Evolutionary conservation across 1,140 invertebrate species (phyloP), one percentile per base, ranked within the genome.

Genomic region (Bombus difficillimus): DNA sequence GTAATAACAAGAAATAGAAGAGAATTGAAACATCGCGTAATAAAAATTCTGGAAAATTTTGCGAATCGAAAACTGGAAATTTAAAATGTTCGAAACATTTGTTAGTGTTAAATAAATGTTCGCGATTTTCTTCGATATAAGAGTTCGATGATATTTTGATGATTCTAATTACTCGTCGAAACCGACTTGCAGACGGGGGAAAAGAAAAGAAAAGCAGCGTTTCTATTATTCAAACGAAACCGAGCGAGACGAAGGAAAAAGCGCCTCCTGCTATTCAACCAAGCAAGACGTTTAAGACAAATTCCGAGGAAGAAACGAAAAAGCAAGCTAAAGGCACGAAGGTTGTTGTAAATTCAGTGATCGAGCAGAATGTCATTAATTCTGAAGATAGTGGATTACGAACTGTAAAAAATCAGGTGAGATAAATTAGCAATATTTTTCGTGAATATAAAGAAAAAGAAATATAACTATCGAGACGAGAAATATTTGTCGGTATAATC

Each of bases 161-260:
- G n/a, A 37, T 47, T 71, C 37, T 37, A 10, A 47, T 66, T 76
- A 25, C 64, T 59, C 28, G n/a, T n/a, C 25, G 34, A 5, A 22
- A 8, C 10, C 34, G 71, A 10, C 10, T 86, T 88, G 28, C 75
- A 87, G 86, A 86, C 47, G 86, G 71, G 39, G 90, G 59, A 34
- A 83, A 73, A 72, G 71, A 6, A 43, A 87, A 89, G 87, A 91
- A 91, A 64, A 87, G 43, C 76, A 62, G 64, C 53, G 66, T 37
- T 28, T 64, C 92, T 39, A 80, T 93, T 32, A 95, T 95, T 75
- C 91, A 94, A 78, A 95, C 94, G 64, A 95, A 95, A 77, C 94
- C 94, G 18, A 47, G 89, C 22, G 91, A 92, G 69, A 84, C 79
- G 41, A 87, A 88, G 73, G 93, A 93, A 85, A 94, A 93, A 84